Evolutionary conservation across 53 echinoderm and acorn worm genomes (phyloP), one percentile per base, ranked within the genome.

Genomic region (Arbacia lixula): DNA sequence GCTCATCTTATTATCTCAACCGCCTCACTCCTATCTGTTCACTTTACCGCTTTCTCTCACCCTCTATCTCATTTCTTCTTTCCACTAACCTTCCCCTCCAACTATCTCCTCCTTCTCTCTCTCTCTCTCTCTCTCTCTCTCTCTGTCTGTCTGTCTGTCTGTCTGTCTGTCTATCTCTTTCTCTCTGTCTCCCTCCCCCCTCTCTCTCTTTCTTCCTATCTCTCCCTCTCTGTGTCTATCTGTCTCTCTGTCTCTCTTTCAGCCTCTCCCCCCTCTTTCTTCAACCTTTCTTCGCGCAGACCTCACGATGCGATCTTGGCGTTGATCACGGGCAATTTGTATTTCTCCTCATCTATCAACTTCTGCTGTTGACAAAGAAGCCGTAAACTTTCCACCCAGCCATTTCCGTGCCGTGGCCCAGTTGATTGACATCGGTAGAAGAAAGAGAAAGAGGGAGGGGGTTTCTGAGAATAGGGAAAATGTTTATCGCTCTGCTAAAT

Each of bases 301-400:
- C 49, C 42, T 27, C 43, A 40, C 12, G 43, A 68, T 26, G 69
- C 31, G 52, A 33, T 21, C 74, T 50, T 51, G 74, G 53, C 53
- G 31, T 31, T 31, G 53, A 74, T 30, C 26, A 74, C 74, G 74
- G 43, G 33, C 74, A 74, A 74, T 74, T 74, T 74, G 53, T 50
- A 51, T 30, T 53, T 28, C 42, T 33, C 53, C 74, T 74, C 74
- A 34, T 74, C 33, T 46, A 74, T 74, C 74, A 74, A 53, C 31
- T 52, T 34, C 74, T 32, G 30, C 51, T 74, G 74, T 74, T 74
- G 74, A 74, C 74, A 53, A 74, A 53, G 46, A 52, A 74, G 74
- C 52, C 74, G 53, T 74, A 74, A 74, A 74, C 74, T 74, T 74
- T 74, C 51, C 74, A 74, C 74, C 53, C 51, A 53, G 74, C 74